Evolutionary conservation across 2,113 vertebrate genomes (phyloP), one percentile per base, ranked within the genome.

Genomic region (Crotalus viridis): DNA sequence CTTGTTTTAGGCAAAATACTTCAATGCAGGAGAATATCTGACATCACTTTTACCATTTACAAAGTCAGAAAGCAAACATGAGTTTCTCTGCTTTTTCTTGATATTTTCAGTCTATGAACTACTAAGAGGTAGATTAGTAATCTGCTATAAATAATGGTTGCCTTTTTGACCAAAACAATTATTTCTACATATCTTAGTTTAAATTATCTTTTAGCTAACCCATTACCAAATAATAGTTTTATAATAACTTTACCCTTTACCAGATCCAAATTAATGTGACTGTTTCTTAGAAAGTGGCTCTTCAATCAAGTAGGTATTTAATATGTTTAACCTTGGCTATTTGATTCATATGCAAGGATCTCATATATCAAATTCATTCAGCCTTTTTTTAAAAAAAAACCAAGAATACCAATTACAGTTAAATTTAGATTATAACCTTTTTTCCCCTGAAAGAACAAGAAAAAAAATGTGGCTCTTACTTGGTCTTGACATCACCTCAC

Each of bases 351-450:
- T 33, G 48, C 17, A 54, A 28, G 33, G 26, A 61, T 17, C 15
- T 22, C 48, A 28, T 21, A 10, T 3, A 61, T 17, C 3, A 61
- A 88, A 74, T 55, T 57, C 43, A 55, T 91, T 89, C 55, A 93
- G 85, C 86, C 13, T 12, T 46, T 51, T 43, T 39, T 21, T 8
- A 33, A 90, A 88, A 64, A 43, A 46, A 46, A 89, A 94, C 87
- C 87, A 9, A 54, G 87, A 91, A 87, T 46, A 54, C n/a, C 54
- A 13, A 91, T 89, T 92, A 43, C 85, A 46, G 46, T 88, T 87
- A 90, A 59, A 54, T 91, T 43, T 74, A 91, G 24, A 90, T 88
- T 86, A 57, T 90, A 88, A 93, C 87, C n/a, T 13, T 64, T 51
- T 89, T 93, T 43, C 9, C 59, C 33, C 46, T 85, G 19, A 24